Evolutionary conservation across 2,888 invertebrate genomes (phyloP).

Genomic region (Heliconius charithonia): DNA sequence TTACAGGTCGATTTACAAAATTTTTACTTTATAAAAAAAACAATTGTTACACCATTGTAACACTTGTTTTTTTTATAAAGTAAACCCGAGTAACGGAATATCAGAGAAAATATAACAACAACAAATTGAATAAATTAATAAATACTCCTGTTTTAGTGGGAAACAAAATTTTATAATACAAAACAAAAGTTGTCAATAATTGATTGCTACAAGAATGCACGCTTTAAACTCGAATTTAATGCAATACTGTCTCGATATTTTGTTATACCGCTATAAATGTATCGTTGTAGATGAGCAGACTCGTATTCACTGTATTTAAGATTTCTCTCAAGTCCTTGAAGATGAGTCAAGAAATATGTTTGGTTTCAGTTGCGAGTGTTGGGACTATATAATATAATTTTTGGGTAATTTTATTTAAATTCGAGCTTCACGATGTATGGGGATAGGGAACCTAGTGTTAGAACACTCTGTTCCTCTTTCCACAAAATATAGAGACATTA

Average conservation of each 20-base stretch:
- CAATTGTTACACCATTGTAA: not conserved
- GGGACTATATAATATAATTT: no score
- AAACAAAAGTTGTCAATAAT: conserved; percentile 1
- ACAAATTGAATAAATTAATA: not conserved
- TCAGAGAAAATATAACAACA: not conserved
- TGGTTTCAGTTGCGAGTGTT: no score
- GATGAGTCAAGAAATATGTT: not conserved
- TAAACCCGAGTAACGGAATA: not conserved
- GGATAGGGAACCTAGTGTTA: no score
- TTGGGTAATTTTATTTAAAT: no score
- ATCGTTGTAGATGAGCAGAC: conserved; percentile 8
- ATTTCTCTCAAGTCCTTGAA: not conserved
- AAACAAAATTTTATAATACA: not conserved
- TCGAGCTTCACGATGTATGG: no score
- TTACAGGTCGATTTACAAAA: not conserved
- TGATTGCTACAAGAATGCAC: not conserved
- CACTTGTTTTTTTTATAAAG: no score
- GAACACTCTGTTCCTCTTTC: no score
- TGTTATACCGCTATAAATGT: conserved; percentile 18
- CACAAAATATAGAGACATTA: no score
- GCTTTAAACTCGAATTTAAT: conserved; percentile 8
- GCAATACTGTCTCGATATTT: conserved; percentile 12
- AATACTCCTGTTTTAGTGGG: not conserved
- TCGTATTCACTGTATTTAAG: conserved; percentile 7
- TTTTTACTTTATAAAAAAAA: not conserved